Evolutionary conservation across 2,888 invertebrate genomes (phyloP).

Genomic region (Macrosiphum euphorbiae): DNA sequence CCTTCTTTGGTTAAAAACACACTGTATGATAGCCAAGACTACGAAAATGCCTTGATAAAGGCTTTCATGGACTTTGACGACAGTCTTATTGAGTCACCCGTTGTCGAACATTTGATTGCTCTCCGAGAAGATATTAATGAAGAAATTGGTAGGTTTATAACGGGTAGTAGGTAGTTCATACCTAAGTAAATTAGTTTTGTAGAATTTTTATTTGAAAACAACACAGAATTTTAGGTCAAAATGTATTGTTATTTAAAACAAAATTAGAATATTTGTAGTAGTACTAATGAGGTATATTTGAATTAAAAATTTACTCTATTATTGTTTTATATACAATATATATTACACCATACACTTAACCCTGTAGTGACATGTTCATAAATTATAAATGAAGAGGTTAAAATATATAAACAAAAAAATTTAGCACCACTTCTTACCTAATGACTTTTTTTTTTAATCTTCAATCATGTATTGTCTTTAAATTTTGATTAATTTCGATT

Average conservation of each 20-base stretch:
- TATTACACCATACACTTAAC: not conserved
- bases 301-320: not conserved
- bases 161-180: not conserved
- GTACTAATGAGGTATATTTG: not conserved
- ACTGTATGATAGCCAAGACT: slow-evolving; percentile 80
- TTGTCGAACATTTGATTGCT: not conserved
- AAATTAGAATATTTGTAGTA: not conserved
- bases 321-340: not conserved
- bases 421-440: no score
- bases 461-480: no score
- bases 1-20: slow-evolving; percentile 86
- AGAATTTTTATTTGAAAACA: not conserved
- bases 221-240: not conserved
- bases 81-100: slow-evolving; percentile 69
- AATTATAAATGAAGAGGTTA: not conserved
- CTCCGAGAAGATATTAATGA: not conserved
- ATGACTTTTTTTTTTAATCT: no score
- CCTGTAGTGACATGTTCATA: not conserved
- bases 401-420: no score
- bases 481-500: no score
- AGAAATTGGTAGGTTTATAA: slow-evolving; percentile 1
- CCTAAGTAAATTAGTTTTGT: not conserved
- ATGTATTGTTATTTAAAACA: not conserved
- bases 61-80: slow-evolving; percentile 93
- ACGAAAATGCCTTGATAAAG: slow-evolving; percentile 83